phyloP scores from a whole-genome alignment of 2,797 vertebrate species.

The Spea hammondii region DNA sequence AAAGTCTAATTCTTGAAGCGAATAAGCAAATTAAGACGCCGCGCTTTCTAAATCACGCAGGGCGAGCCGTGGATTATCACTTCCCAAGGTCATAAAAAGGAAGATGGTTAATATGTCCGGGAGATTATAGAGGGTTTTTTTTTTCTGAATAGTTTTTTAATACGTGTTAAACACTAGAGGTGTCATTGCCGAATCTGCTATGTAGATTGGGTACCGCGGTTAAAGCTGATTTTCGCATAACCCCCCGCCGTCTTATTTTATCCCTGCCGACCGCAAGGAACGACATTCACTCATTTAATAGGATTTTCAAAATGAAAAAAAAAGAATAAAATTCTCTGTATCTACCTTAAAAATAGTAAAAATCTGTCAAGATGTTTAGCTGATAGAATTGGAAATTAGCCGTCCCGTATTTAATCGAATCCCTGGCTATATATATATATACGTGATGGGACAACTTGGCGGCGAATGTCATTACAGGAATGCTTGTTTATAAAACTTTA shows the following conservation, averaged over 20 bases:
- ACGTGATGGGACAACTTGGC: background rate
- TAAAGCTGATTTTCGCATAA: constrained; percentile 13
- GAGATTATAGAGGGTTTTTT: constrained; percentile 14
- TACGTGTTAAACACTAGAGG: constrained; percentile 30
- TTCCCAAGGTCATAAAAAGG: constrained; percentile 35
- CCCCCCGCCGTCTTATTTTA: constrained; percentile 16
- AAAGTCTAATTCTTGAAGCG: constrained; percentile 15
- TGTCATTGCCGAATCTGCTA: constrained; percentile 17
- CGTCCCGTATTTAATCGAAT: background rate
- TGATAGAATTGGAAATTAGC: constrained; percentile 1
- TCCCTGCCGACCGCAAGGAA: constrained; percentile 15
- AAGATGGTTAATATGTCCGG: constrained; percentile 27
- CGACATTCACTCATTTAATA: constrained; percentile 23
- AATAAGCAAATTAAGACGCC: constrained; percentile 36
- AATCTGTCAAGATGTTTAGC: constrained; percentile 8
- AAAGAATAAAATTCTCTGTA: background rate
- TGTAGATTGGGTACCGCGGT: constrained; percentile 17
- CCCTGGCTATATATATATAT: background rate
- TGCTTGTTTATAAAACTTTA: background rate
- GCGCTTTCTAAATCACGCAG: constrained; percentile 16
- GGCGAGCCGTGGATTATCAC: constrained; percentile 29
- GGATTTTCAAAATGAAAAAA: constrained; percentile 14
- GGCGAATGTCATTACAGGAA: background rate
- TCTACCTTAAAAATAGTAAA: background rate
- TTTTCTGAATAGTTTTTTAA: constrained; percentile 31